Percentiles rank a stretch among this genome's conserved stretches.
These are phyloP conservation scores for Sarcoramphus papa DNA, from an alignment of 2,797 vertebrate genomes.

Conservation along the genomic window DNA sequence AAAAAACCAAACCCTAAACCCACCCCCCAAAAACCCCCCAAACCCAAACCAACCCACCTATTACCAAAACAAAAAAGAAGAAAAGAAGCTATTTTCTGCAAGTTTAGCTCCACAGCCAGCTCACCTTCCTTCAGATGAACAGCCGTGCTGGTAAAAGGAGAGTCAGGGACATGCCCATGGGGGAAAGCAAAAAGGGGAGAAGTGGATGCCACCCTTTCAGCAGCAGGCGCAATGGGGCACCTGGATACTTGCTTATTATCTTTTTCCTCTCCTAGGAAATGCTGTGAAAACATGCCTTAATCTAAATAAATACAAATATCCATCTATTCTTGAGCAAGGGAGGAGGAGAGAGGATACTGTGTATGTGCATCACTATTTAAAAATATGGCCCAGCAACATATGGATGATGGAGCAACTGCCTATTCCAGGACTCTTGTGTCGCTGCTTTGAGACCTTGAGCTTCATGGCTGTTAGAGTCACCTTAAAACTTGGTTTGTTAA, in stretches of 20 bases:
- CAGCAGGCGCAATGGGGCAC: not conserved
- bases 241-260: not conserved
- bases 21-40: no score
- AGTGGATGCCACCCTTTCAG: not conserved
- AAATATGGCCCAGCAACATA: not conserved
- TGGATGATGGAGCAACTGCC: not conserved
- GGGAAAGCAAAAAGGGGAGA: not conserved
- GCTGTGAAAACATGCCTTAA: not conserved
- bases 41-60: no score
- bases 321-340: not conserved
- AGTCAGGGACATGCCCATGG: rapidly evolving
- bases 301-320: not conserved
- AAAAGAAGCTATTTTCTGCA: not conserved
- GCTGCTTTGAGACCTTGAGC: not conserved
- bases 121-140: not conserved
- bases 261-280: not conserved
- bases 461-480: not conserved
- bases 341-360: not conserved
- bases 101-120: not conserved
- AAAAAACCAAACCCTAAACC: not conserved
- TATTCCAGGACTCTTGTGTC: not conserved
- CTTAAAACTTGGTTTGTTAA: not conserved
- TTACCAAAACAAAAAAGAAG: not conserved
- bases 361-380: not conserved
- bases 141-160: not conserved